Evolutionary conservation across 2,888 invertebrate genomes (phyloP).

Genomic region (Creontiades dilutus): DNA sequence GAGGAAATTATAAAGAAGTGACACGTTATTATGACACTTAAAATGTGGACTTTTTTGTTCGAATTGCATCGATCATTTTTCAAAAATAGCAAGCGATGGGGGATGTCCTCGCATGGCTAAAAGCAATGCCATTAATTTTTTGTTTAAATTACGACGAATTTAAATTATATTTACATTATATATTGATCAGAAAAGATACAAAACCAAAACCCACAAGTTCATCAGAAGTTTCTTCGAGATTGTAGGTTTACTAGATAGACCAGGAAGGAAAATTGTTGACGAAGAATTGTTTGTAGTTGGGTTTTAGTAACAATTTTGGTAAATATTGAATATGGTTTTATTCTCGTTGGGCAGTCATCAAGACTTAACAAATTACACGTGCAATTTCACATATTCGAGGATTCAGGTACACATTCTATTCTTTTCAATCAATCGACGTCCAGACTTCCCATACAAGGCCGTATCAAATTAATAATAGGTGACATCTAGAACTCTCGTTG

Average conservation of each 20-base stretch:
- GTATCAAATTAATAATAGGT: too few species aligned
- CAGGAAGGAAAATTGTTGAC: too few species aligned
- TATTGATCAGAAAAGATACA: background rate
- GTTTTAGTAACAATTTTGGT: too few species aligned
- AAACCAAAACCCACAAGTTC: background rate
- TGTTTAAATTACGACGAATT: background rate
- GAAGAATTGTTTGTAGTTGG: too few species aligned
- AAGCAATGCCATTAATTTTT: conserved; percentile 14
- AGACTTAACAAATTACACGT: too few species aligned
- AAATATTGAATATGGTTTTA: too few species aligned
- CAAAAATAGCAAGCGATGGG: conserved; percentile 31
- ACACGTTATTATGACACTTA: background rate
- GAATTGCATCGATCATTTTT: conserved; percentile 19
- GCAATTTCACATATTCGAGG: background rate
- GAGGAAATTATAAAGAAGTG: background rate
- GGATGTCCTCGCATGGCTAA: conserved; percentile 35
- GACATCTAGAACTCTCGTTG: too few species aligned
- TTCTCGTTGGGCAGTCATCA: too few species aligned
- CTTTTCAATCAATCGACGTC: background rate
- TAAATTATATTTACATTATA: conserved; percentile 12
- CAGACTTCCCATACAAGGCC: too few species aligned
- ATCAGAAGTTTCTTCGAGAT: too few species aligned
- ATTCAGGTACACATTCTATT: background rate
- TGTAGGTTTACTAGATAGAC: too few species aligned
- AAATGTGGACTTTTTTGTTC: conserved; percentile 27